phyloP scores from a whole-genome alignment of 2,888 invertebrate genomes.

The Caradrina kadenii region DNA sequence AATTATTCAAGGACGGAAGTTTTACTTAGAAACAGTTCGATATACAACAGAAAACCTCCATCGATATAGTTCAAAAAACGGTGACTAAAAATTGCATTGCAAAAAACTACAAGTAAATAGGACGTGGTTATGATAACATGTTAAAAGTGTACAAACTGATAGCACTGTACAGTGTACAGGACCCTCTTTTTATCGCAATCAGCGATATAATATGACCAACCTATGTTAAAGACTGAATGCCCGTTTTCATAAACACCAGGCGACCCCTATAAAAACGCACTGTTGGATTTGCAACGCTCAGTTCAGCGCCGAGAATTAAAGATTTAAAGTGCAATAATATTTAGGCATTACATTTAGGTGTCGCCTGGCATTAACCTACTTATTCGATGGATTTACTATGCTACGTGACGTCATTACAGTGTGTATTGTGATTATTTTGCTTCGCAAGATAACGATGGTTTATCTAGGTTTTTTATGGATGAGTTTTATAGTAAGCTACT shows the following conservation, averaged over 20 bases:
- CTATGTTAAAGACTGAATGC: slow-evolving; percentile 39
- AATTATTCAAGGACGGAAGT: slow-evolving; percentile 25
- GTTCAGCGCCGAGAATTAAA: not conserved
- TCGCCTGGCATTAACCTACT: slow-evolving; percentile 34
- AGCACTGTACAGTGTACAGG: slow-evolving; percentile 16
- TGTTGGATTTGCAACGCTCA: not conserved
- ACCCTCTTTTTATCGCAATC: slow-evolving; percentile 44
- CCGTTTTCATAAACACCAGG: not conserved
- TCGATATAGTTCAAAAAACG: slow-evolving; percentile 53
- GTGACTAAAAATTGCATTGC: slow-evolving; percentile 18
- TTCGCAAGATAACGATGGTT: slow-evolving; percentile 38
- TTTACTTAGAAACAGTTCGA: slow-evolving; percentile 12
- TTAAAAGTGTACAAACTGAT: slow-evolving; percentile 32
- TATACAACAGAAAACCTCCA: slow-evolving; percentile 13
- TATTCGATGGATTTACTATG: slow-evolving; percentile 49
- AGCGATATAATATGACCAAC: slow-evolving; percentile 46
- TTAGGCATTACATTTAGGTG: not conserved
- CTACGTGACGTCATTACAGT: slow-evolving; percentile 35
- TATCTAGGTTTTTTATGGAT: slow-evolving; percentile 27
- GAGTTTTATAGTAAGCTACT: slow-evolving; percentile 9
- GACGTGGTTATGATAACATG: slow-evolving; percentile 32
- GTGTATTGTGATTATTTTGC: slow-evolving; percentile 44
- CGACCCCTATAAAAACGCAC: not conserved
- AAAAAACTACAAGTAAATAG: slow-evolving; percentile 40
- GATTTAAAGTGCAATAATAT: not conserved